A percentile compares a stretch with the other conserved stretches of the same genome.
Evolutionary conservation across 2,113 vertebrate species (phyloP).

Genomic region (Macrotis lagotis): DNA sequence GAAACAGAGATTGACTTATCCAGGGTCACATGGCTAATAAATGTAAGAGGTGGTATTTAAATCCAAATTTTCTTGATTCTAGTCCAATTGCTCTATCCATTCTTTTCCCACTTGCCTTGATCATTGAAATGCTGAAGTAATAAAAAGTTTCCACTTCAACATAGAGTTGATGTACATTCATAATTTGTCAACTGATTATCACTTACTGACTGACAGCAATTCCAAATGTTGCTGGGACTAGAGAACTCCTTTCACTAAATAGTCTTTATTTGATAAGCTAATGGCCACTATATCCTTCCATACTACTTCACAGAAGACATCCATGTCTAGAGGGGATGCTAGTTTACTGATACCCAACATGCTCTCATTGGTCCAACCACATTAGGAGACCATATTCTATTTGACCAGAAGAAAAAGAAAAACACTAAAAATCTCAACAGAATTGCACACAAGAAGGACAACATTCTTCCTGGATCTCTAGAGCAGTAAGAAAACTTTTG

Average conservation of each 20-base stretch:
- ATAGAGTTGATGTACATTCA: neutral
- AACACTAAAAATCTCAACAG: neutral
- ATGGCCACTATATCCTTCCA: neutral
- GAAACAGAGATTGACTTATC: too few relatives aligned
- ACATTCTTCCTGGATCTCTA: neutral
- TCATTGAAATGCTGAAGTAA: too few relatives aligned
- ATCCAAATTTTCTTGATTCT: too few relatives aligned
- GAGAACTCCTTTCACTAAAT: neutral
- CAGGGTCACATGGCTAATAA: too few relatives aligned
- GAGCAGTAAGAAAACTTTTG: conserved; percentile 7
- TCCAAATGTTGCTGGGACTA: too few relatives aligned
- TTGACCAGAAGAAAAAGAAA: neutral
- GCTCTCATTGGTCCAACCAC: neutral
- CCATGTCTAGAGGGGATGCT: neutral
- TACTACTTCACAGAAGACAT: neutral
- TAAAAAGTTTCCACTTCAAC: neutral
- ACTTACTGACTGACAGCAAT: too few relatives aligned
- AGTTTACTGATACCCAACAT: neutral
- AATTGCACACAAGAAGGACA: neutral
- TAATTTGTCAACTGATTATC: neutral
- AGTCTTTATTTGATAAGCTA: neutral
- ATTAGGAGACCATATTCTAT: neutral
- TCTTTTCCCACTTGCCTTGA: too few relatives aligned
- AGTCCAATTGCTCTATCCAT: too few relatives aligned
- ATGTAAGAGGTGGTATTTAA: too few relatives aligned